These are phyloP conservation scores for Peromyscus californicus DNA, from an alignment of 2,113 vertebrate species.

Conservation along the genomic window DNA sequence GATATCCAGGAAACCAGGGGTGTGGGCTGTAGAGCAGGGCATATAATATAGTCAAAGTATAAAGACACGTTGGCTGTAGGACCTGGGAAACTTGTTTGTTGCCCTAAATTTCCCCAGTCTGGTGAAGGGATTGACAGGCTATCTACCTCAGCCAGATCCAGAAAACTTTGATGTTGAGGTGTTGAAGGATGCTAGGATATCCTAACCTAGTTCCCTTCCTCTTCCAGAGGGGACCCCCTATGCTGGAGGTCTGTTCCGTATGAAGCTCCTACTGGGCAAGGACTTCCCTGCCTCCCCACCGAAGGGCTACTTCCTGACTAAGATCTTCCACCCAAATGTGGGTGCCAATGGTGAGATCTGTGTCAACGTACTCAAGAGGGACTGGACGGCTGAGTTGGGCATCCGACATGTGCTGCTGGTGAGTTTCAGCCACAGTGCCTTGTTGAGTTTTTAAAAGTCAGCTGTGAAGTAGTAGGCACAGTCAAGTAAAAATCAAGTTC, in stretches of 20 bases:
- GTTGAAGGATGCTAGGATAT: background rate
- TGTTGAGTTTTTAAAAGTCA: background rate
- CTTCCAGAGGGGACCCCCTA: constrained; percentile 94
- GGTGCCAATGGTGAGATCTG: constrained; percentile 96
- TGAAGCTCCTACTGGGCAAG: constrained; percentile 96
- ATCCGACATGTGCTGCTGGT: constrained; percentile 95
- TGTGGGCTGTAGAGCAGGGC: background rate
- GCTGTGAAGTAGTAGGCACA: background rate
- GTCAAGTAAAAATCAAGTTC: background rate
- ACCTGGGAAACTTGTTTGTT: background rate
- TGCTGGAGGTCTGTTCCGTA: constrained; percentile 94
- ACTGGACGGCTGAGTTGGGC: constrained; percentile 96
- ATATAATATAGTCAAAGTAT: background rate
- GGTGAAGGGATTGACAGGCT: background rate
- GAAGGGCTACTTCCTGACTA: constrained; percentile 96
- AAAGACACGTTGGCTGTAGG: background rate
- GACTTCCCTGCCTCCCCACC: constrained; percentile 96
- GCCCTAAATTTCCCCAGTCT: background rate
- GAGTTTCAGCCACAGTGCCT: constrained; percentile 72
- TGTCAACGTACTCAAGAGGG: constrained; percentile 95
- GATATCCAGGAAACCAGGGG: background rate
- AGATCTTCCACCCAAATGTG: constrained; percentile 97
- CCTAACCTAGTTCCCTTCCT: background rate
- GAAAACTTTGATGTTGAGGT: background rate
- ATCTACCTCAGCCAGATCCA: background rate